phyloP scores from a whole-genome alignment of 2,888 invertebrate genomes.

The Drosophila ezoana region DNA sequence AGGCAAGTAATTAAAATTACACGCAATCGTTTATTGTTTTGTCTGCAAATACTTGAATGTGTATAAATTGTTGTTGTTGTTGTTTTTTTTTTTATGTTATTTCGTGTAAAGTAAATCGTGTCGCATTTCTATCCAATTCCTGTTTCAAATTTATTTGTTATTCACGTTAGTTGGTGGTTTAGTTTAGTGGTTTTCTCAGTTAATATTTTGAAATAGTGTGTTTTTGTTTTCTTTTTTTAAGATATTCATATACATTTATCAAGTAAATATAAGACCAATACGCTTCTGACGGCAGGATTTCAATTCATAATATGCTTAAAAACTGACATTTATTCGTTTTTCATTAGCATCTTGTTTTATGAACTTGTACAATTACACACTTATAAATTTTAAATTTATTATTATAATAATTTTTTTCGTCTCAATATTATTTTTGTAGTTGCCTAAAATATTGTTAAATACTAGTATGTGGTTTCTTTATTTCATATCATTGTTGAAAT shows the following conservation, averaged over 20 bases:
- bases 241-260: slow-evolving; percentile 53
- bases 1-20: slow-evolving; percentile 17
- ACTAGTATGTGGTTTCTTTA: slow-evolving; percentile 60
- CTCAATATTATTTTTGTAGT: slow-evolving; percentile 30
- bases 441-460: slow-evolving; percentile 67
- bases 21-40: slow-evolving; percentile 7
- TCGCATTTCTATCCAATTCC: slow-evolving; percentile 58
- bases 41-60: slow-evolving; percentile 11
- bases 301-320: slow-evolving; percentile 75
- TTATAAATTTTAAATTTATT: slow-evolving; percentile 43
- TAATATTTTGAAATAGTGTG: slow-evolving; percentile 44
- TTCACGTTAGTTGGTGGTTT: slow-evolving; percentile 49
- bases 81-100: slow-evolving; percentile 3
- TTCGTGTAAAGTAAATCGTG: slow-evolving; percentile 69
- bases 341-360: slow-evolving; percentile 14
- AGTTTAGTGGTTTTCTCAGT: slow-evolving; percentile 57
- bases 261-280: slow-evolving; percentile 71
- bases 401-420: slow-evolving; percentile 18
- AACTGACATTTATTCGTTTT: slow-evolving; percentile 63
- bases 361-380: slow-evolving; percentile 47
- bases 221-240: slow-evolving; percentile 29
- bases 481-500: slow-evolving; percentile 31
- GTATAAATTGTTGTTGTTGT: slow-evolving; percentile 30
- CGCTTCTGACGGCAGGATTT: slow-evolving; percentile 78
- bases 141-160: slow-evolving; percentile 46